These are phyloP conservation scores for Lordiphosa andalusiaca DNA, from an alignment of 2,888 invertebrate genomes.

Conservation along the genomic window DNA sequence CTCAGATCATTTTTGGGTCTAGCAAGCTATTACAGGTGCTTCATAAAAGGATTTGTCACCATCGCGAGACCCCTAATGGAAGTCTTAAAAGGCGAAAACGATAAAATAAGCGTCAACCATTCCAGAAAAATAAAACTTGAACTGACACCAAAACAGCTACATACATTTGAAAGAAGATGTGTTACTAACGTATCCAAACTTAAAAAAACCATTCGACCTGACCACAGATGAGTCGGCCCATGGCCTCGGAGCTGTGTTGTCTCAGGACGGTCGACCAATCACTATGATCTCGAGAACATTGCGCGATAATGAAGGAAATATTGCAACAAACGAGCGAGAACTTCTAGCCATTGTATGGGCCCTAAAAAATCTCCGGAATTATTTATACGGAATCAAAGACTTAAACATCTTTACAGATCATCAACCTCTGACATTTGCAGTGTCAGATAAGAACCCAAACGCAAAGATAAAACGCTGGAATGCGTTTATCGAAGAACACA, in stretches of 20 bases:
- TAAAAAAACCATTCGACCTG: constrained; percentile 11
- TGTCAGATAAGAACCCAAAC: constrained; percentile 17
- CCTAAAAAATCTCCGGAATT: constrained; percentile 8
- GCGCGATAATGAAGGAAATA: neutral
- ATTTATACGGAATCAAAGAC: constrained; percentile 16
- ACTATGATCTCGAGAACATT: constrained; percentile 6
- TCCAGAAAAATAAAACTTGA: constrained; percentile 6
- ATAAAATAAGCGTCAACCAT: constrained; percentile 2
- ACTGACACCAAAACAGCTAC: neutral
- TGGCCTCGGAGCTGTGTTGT: constrained; percentile 9
- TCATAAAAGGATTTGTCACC: neutral
- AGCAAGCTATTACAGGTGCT: constrained; percentile 1
- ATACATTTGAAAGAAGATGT: constrained; percentile 6
- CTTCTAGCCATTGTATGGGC: constrained; percentile 16
- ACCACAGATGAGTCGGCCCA: constrained; percentile 7
- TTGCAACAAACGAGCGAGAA: constrained; percentile 17
- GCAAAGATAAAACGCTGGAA: constrained; percentile 22
- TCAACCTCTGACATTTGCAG: constrained; percentile 12
- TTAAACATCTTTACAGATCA: constrained; percentile 9
- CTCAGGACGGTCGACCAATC: neutral
- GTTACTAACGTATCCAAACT: too few relatives aligned
- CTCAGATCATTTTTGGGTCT: constrained; percentile 5
- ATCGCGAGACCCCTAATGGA: constrained; percentile 12
- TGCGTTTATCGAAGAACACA: constrained; percentile 14
- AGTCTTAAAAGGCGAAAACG: constrained; percentile 3